Evolutionary conservation across 2,888 invertebrate genomes (phyloP).

Genomic region (Diaperis boleti): DNA sequence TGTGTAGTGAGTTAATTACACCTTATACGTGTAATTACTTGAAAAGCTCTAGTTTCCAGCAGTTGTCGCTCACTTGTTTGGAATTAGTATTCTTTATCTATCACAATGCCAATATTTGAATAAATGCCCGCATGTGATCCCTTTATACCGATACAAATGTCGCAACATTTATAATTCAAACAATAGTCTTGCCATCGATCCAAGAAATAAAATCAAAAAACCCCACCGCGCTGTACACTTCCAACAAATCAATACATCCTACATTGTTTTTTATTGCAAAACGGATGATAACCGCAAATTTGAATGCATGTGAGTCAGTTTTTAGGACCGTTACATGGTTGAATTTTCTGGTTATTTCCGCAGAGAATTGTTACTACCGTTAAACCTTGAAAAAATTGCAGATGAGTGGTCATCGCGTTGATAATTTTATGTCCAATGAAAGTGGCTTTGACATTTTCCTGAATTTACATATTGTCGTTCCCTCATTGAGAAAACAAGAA

Average conservation of each 20-base stretch:
- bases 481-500: too few relatives aligned
- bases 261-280: background rate
- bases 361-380: background rate
- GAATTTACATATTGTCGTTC: too few relatives aligned
- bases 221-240: background rate
- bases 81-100: background rate
- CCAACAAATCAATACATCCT: background rate
- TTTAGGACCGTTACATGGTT: background rate
- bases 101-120: constrained; percentile 5
- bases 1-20: background rate
- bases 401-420: too few relatives aligned
- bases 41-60: background rate
- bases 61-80: background rate
- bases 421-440: too few relatives aligned
- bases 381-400: background rate
- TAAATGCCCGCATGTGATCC: background rate
- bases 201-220: background rate
- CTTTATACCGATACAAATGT: constrained; percentile 1
- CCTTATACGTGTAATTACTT: background rate
- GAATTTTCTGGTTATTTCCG: background rate
- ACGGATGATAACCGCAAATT: background rate
- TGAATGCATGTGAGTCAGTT: background rate
- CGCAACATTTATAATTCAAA: constrained; percentile 2
- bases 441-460: too few relatives aligned
- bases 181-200: constrained; percentile 2